Conservation (phyloP, 2,113 vertebrate genomes). For the Anas platyrhynchos region DNA sequence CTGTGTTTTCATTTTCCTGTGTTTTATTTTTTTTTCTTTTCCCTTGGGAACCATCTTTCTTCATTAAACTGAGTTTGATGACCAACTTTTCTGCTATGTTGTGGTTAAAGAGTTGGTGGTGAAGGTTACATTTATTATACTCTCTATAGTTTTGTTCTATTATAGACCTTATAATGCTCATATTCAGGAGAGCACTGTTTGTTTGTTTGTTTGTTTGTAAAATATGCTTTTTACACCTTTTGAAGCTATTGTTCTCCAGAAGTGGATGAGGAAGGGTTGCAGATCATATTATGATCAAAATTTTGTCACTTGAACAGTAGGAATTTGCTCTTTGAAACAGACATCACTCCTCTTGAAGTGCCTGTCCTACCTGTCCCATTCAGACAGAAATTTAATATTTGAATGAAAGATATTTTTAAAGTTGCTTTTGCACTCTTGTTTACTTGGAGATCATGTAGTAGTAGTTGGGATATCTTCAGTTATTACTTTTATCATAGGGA, state of each 20-base stretch:
- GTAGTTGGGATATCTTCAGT: neutral
- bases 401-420: neutral
- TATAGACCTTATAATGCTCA: neutral
- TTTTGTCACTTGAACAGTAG: neutral
- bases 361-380: neutral
- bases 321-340: neutral
- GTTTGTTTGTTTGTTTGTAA: neutral
- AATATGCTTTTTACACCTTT: neutral
- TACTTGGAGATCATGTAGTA: neutral
- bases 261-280: neutral
- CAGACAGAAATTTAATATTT: neutral
- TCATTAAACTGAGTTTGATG: slow-evolving; percentile 40
- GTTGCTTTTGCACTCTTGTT: neutral
- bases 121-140: neutral
- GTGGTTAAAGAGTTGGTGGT: slow-evolving; percentile 40
- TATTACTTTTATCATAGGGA: neutral
- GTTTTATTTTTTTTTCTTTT: neutral
- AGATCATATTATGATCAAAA: neutral
- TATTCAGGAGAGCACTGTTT: neutral
- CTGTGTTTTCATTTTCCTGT: slow-evolving; percentile 54
- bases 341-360: neutral
- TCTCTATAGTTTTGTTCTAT: neutral
- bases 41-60: slow-evolving; percentile 24
- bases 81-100: slow-evolving; percentile 52
- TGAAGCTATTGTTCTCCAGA: neutral